phyloP scores from a whole-genome alignment of 2,113 vertebrate species.

The Cololabis saira region DNA sequence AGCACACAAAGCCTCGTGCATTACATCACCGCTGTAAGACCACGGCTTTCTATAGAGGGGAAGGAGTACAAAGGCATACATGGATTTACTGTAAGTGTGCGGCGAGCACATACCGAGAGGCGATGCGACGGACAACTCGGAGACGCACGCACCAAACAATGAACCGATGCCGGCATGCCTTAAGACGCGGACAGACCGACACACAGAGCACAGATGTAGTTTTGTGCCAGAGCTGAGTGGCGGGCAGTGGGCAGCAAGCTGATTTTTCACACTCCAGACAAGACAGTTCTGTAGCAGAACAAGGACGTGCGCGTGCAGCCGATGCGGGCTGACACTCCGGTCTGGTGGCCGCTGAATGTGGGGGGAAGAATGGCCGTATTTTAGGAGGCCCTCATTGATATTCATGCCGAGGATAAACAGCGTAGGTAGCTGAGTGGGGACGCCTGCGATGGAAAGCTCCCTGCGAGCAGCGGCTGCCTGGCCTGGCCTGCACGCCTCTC shows the following conservation, averaged over 20 bases:
- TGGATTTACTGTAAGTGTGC: constrained; percentile 71
- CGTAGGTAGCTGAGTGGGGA: constrained; percentile 81
- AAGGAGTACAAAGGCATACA: constrained; percentile 62
- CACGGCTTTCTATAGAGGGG: constrained; percentile 56
- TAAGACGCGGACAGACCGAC: constrained; percentile 13
- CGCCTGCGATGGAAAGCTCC: constrained; percentile 80
- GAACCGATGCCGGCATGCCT: constrained; percentile 40
- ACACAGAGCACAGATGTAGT: constrained; percentile 53
- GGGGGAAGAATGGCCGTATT: constrained; percentile 74
- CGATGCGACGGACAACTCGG: constrained; percentile 42
- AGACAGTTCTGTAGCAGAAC: constrained; percentile 78
- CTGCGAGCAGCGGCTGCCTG: constrained; percentile 77
- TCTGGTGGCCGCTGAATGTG: constrained; percentile 71
- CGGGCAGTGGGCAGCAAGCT: constrained; percentile 69
- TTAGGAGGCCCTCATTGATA: constrained; percentile 77
- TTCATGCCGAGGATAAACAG: constrained; percentile 80
- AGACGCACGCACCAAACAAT: constrained; percentile 52
- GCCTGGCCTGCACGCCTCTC: constrained; percentile 74
- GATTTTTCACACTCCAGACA: constrained; percentile 76
- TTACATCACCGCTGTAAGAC: constrained; percentile 74
- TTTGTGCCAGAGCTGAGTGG: constrained; percentile 67
- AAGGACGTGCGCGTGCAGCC: constrained; percentile 73
- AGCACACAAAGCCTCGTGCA: constrained; percentile 63
- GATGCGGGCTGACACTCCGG: constrained; percentile 62
- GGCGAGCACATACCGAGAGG: constrained; percentile 49